These are phyloP conservation scores for Danaus plexippus DNA, from an alignment of 1,140 invertebrate species.

Conservation along the genomic window DNA sequence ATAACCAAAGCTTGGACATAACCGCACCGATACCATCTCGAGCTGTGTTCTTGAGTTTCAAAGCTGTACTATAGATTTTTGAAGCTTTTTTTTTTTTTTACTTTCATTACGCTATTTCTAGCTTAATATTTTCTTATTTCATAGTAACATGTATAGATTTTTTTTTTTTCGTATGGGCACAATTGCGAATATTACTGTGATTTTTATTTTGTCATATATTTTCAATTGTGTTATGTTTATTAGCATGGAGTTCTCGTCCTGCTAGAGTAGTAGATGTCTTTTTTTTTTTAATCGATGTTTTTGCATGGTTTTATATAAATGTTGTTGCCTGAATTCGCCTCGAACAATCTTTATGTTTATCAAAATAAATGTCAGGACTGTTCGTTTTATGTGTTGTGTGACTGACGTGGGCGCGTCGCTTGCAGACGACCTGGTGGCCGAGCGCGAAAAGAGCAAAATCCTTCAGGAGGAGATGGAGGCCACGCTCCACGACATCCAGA, in stretches of 20 bases:
- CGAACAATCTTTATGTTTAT: not conserved
- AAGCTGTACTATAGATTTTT: slow-evolving; percentile 60
- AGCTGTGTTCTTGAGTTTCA: slow-evolving; percentile 46
- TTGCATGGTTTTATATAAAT: slow-evolving; percentile 58
- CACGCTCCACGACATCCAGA: slow-evolving; percentile 99
- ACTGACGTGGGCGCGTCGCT: slow-evolving; percentile 66
- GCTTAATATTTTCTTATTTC: slow-evolving; percentile 53
- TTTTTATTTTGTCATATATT: slow-evolving; percentile 16
- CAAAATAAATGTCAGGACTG: slow-evolving; percentile 14
- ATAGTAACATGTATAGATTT: slow-evolving; percentile 49
- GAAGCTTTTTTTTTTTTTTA: slow-evolving; percentile 61
- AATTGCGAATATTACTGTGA: slow-evolving; percentile 7
- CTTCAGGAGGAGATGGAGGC: slow-evolving; percentile 99
- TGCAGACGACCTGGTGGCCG: slow-evolving; percentile 95
- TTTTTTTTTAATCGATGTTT: slow-evolving; percentile 32
- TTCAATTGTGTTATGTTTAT: slow-evolving; percentile 25
- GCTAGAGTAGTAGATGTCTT: slow-evolving; percentile 54
- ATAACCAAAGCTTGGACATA: slow-evolving; percentile 58
- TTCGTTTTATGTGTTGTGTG: slow-evolving; percentile 34
- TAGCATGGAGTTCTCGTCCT: slow-evolving; percentile 58
- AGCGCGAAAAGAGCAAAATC: slow-evolving; percentile 96
- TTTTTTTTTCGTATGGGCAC: slow-evolving; percentile 47
- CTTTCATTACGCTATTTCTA: slow-evolving; percentile 56
- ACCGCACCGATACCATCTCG: slow-evolving; percentile 43
- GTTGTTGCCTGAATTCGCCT: slow-evolving; percentile 54